Evolutionary conservation across 2,888 invertebrate species (phyloP).

Genomic region (Cephus runcator): DNA sequence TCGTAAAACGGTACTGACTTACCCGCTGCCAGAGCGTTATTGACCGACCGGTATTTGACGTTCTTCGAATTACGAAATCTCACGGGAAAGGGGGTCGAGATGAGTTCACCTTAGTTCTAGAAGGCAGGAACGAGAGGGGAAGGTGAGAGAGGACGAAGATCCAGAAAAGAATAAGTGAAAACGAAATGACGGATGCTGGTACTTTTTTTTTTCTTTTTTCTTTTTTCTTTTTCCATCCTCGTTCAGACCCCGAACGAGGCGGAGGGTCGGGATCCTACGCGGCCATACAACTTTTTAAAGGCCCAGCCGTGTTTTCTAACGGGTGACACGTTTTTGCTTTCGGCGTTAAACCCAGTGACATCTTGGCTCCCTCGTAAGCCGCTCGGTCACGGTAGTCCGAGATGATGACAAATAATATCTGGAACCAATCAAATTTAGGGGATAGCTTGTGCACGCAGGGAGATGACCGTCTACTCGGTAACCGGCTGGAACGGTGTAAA

Average conservation of each 20-base stretch:
- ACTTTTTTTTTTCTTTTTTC: not conserved
- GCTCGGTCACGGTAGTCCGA: slow-evolving; percentile 48
- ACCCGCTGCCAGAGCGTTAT: slow-evolving; percentile 6
- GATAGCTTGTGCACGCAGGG: slow-evolving; percentile 20
- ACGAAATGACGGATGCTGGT: not conserved
- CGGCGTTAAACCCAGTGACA: slow-evolving; percentile 19
- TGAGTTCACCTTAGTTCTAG: too few species aligned
- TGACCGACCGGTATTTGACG: slow-evolving; percentile 13
- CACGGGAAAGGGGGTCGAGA: not conserved
- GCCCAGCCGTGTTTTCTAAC: slow-evolving; percentile 16
- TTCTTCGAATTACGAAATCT: slow-evolving; percentile 6
- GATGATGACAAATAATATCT: slow-evolving; percentile 60
- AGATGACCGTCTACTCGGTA: slow-evolving; percentile 32
- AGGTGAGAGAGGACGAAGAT: not conserved
- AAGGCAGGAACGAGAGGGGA: not conserved
- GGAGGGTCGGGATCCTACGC: not conserved
- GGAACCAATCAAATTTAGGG: slow-evolving; percentile 54
- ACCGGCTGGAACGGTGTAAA: slow-evolving; percentile 56
- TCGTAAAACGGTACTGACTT: slow-evolving; percentile 37
- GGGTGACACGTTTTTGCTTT: slow-evolving; percentile 32
- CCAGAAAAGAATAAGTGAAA: not conserved
- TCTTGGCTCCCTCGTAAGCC: slow-evolving; percentile 29
- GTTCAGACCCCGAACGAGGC: not conserved
- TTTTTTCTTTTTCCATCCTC: not conserved
- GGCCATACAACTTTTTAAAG: not conserved